These are phyloP conservation scores for Prionace glauca DNA, from an alignment of 2,797 vertebrate genomes.

Conservation along the genomic window DNA sequence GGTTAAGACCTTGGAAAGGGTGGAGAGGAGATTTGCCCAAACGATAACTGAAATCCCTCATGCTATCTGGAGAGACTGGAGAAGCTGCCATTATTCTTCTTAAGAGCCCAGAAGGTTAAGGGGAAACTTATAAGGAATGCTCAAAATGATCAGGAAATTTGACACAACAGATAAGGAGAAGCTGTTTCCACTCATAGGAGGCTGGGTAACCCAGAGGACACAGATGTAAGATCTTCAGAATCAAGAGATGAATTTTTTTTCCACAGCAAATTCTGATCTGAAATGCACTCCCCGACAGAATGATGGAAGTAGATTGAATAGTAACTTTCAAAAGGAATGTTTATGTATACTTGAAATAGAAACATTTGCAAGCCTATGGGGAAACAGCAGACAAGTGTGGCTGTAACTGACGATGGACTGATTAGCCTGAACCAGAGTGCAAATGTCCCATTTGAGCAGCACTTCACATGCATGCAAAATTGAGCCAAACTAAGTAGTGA, in stretches of 20 bases:
- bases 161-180: neutral
- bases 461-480: neutral
- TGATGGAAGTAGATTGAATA: neutral
- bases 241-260: neutral
- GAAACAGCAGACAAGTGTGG: neutral
- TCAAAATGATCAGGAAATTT: conserved; percentile 12
- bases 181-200: neutral
- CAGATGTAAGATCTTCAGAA: conserved; percentile 2
- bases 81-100: neutral
- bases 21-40: neutral
- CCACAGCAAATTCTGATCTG: neutral
- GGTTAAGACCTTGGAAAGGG: neutral
- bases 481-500: conserved; percentile 13
- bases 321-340: conserved; percentile 6
- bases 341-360: neutral
- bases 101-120: neutral
- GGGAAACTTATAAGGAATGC: neutral
- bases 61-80: neutral
- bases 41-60: no score
- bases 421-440: neutral
- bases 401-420: neutral
- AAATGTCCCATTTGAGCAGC: neutral
- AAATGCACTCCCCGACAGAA: neutral
- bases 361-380: neutral
- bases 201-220: neutral